Evolutionary conservation across 2,113 vertebrate genomes (phyloP).

Genomic region (Brachypodius melanocephalos): DNA sequence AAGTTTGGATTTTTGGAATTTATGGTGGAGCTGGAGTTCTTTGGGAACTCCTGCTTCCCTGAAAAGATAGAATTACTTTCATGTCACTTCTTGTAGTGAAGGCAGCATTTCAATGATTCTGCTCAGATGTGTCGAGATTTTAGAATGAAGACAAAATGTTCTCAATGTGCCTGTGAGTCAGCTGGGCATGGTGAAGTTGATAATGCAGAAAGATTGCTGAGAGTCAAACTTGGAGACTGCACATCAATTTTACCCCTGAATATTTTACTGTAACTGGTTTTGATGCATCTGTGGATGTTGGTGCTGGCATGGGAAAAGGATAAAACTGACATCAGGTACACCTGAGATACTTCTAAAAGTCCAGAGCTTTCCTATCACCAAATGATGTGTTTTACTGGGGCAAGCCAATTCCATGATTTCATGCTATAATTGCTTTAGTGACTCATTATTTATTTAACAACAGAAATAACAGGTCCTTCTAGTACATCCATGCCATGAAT

Average conservation of each 20-base stretch:
- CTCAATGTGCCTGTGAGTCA: not conserved
- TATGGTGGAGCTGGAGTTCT: not conserved
- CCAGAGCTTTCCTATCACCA: not conserved
- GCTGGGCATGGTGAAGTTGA: not conserved
- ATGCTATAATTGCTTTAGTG: not conserved
- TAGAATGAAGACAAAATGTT: not conserved
- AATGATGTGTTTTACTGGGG: not conserved
- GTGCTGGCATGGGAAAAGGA: not conserved
- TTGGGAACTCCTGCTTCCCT: not conserved
- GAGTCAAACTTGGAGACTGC: not conserved
- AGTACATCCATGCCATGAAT: not conserved
- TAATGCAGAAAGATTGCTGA: not conserved
- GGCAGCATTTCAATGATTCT: not conserved
- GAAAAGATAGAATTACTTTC: not conserved
- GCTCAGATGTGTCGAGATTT: not conserved
- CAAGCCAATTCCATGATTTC: not conserved
- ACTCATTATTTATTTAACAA: constrained; percentile 29
- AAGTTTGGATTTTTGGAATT: not conserved
- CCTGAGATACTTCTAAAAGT: not conserved
- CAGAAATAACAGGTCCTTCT: not conserved
- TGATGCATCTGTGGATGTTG: not conserved
- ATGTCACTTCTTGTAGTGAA: not conserved
- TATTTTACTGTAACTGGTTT: not conserved
- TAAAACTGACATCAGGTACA: not conserved
- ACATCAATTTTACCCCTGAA: not conserved